phyloP scores from a whole-genome alignment of 1,140 invertebrate genomes.

The Bombus soroeensis region DNA sequence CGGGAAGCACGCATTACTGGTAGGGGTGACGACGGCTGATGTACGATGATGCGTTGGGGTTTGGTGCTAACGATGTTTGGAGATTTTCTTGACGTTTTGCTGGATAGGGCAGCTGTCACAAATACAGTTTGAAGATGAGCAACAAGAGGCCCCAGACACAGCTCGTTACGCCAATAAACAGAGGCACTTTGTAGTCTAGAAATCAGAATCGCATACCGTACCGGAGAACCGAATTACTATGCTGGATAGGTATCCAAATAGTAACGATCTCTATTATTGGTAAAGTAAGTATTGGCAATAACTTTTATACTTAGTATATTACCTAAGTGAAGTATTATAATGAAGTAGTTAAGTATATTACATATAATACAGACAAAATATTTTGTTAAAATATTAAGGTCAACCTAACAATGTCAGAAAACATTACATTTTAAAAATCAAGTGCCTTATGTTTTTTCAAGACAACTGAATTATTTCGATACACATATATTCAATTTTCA shows the following conservation, averaged over 20 bases:
- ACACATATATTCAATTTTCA: slow-evolving; percentile 1
- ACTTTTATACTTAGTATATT: slow-evolving; percentile 5
- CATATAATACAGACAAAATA: slow-evolving; percentile 5
- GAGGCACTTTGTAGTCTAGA: slow-evolving; percentile 87
- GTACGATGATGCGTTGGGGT: slow-evolving; percentile 80
- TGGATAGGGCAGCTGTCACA: slow-evolving; percentile 84
- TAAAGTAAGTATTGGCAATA: slow-evolving; percentile 40
- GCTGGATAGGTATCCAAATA: slow-evolving; percentile 65
- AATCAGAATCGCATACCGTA: slow-evolving; percentile 83
- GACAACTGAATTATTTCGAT: slow-evolving; percentile 13
- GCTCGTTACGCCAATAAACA: slow-evolving; percentile 88
- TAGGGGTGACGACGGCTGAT: slow-evolving; percentile 80
- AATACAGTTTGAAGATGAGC: slow-evolving; percentile 88
- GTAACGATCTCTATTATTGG: slow-evolving; percentile 68
- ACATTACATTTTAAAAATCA: slow-evolving; percentile 21
- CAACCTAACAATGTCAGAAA: slow-evolving; percentile 4
- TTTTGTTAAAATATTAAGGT: not conserved
- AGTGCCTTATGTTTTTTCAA: slow-evolving; percentile 40
- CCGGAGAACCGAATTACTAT: slow-evolving; percentile 74
- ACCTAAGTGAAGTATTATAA: not conserved
- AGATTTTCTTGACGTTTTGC: slow-evolving; percentile 76
- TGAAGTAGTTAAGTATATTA: not conserved
- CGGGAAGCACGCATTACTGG: slow-evolving; percentile 81
- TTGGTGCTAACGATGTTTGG: slow-evolving; percentile 80
- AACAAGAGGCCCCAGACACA: slow-evolving; percentile 88